Evolutionary conservation across 2,888 invertebrate species (phyloP), one percentile per base, ranked within the genome.

Genomic region (Caenorhabditis japonica): DNA sequence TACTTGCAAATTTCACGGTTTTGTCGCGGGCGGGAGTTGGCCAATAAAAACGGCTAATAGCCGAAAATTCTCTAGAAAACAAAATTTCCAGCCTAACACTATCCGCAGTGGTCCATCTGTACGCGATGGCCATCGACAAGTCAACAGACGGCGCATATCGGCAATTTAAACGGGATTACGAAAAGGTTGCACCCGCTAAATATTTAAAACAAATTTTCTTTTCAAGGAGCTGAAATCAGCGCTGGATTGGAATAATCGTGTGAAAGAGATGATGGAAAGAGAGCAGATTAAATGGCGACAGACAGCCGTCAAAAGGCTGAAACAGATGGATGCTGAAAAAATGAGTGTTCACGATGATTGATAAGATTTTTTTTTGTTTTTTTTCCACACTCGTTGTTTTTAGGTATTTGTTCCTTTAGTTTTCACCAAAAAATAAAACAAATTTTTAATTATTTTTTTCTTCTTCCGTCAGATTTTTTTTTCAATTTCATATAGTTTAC

Each of bases 51-150:
- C n/a, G n/a, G n/a, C n/a, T n/a, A n/a, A n/a, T n/a, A n/a, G n/a
- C n/a, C n/a, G n/a, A n/a, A n/a, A n/a, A n/a, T n/a, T n/a, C n/a
- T n/a, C n/a, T n/a, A n/a, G n/a, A n/a, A n/a, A n/a, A n/a, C n/a
- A 38, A 1, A 60, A 56, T 36, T 64, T 71, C 17, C 52, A 77
- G 79, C 23, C 33, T 77, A 13, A 81, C 79, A 2, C 68, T 82
- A 3, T 64, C 80, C 2, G 82, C 80, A 1, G 82, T 79, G 21
- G 69, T 73, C 3, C 76, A 80, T 39, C 46, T 82, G 17, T 82
- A 79, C 51, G 82, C 80, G 4, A 43, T 82, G 56, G 68, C 64
- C n/a, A 56, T 77, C 17, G 82, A 82, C 49, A 79, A 80, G 64
- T 46, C 77, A 15, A 75, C 71, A n/a, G 61, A 80, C 44, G 79